These are phyloP conservation scores for Drosophila mercatorum DNA, from an alignment of 2,888 invertebrate genomes.

Conservation along the genomic window DNA sequence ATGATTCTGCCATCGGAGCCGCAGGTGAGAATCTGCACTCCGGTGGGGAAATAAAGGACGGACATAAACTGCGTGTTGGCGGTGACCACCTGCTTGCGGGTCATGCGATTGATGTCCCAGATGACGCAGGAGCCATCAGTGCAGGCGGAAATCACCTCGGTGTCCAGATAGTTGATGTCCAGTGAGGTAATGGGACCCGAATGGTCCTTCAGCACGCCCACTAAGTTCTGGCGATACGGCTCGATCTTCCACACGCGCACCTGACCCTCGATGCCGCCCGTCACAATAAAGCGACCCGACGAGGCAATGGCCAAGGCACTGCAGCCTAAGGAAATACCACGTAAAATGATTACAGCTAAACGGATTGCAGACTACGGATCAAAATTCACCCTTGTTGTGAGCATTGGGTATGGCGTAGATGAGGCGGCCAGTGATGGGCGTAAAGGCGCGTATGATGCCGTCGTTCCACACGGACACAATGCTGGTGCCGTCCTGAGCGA, in stretches of 20 bases:
- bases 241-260: slow-evolving; percentile 92
- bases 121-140: slow-evolving; percentile 97
- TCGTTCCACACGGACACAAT: slow-evolving; percentile 94
- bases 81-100: slow-evolving; percentile 92
- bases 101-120: slow-evolving; percentile 93
- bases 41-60: slow-evolving; percentile 89
- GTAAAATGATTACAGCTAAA: not conserved
- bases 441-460: slow-evolving; percentile 92
- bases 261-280: slow-evolving; percentile 97
- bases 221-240: slow-evolving; percentile 88
- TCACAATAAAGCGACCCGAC: slow-evolving; percentile 90
- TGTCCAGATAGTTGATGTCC: slow-evolving; percentile 90
- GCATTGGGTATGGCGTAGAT: slow-evolving; percentile 94
- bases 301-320: slow-evolving; percentile 92
- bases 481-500: slow-evolving; percentile 91
- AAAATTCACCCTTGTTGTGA: slow-evolving; percentile 88
- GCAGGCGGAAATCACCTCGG: slow-evolving; percentile 94
- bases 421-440: slow-evolving; percentile 91
- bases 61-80: slow-evolving; percentile 94
- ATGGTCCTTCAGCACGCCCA: slow-evolving; percentile 94
- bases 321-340: slow-evolving; percentile 71
- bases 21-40: slow-evolving; percentile 92
- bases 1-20: slow-evolving; percentile 94
- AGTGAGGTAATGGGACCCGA: slow-evolving; percentile 94
- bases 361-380: not conserved